A percentile compares a stretch with the other conserved stretches of the same genome.
phyloP scores from a whole-genome alignment of 2,797 vertebrate genomes.

The Nyctibius grandis region DNA sequence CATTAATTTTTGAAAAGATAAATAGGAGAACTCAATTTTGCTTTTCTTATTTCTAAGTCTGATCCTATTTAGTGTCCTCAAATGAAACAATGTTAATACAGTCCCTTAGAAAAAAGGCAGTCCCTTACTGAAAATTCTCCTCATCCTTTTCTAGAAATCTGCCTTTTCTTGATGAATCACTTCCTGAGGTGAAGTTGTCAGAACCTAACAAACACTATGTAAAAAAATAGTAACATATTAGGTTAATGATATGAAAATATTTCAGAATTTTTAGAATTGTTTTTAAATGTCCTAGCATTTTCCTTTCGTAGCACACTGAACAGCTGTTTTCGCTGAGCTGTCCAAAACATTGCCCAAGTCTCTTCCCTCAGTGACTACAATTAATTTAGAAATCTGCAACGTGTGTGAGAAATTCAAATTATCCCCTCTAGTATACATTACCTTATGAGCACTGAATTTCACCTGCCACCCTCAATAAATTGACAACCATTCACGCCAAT shows the following conservation, averaged over 20 bases:
- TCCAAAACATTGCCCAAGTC: not conserved
- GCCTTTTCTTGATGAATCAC: not conserved
- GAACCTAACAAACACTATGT: not conserved
- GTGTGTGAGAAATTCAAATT: not conserved
- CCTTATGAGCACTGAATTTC: slow-evolving; percentile 1
- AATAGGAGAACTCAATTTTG: not conserved
- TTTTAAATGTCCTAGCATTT: not conserved
- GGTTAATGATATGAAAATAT: not conserved
- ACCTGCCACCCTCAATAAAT: slow-evolving; percentile 16
- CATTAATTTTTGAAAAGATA: not conserved
- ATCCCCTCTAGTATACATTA: not conserved
- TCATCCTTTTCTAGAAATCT: not conserved
- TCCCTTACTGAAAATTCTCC: not conserved
- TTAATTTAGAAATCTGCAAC: slow-evolving; percentile 8
- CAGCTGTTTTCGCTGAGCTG: not conserved
- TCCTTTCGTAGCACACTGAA: not conserved
- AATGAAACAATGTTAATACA: not conserved
- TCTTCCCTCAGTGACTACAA: not conserved
- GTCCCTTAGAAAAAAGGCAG: not conserved
- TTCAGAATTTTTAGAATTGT: not conserved
- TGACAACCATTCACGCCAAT: not conserved
- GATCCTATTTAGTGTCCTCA: not conserved
- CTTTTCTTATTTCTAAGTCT: not conserved
- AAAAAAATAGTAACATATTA: not conserved
- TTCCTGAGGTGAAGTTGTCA: not conserved